Conservation (phyloP, 2,888 invertebrate species). For the Cremastinae sp. region DNA sequence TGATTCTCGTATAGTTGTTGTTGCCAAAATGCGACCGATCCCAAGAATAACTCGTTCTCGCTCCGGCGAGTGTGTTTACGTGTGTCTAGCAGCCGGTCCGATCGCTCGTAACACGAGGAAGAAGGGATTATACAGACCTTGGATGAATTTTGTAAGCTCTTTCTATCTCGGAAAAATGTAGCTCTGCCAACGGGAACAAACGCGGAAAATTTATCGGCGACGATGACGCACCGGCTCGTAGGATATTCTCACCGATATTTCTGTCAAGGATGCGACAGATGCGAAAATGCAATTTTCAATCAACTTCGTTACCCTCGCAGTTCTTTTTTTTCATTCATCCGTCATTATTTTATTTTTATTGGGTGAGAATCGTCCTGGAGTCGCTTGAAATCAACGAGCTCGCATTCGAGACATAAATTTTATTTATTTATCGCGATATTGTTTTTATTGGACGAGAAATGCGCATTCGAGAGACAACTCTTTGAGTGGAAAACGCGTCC, state of each 20-base stretch:
- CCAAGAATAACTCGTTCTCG: constrained; percentile 40
- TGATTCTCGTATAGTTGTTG: constrained; percentile 16
- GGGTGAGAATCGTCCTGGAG: too few relatives aligned
- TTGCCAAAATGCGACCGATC: constrained; percentile 48
- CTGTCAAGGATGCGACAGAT: constrained; percentile 16
- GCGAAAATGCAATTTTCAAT: constrained; percentile 1
- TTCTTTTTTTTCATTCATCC: too few relatives aligned
- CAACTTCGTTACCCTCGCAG: too few relatives aligned
- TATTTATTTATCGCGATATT: too few relatives aligned
- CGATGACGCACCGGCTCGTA: constrained; percentile 17
- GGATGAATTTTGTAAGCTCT: constrained; percentile 36
- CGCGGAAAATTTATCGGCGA: constrained; percentile 28
- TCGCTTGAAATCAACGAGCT: too few relatives aligned
- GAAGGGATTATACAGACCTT: constrained; percentile 40
- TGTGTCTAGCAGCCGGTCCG: constrained; percentile 2
- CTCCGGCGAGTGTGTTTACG: constrained; percentile 12
- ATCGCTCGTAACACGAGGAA: constrained; percentile 16
- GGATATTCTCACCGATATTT: constrained; percentile 12
- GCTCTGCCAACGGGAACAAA: constrained; percentile 37
- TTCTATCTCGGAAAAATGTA: constrained; percentile 14
- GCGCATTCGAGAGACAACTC: neutral
- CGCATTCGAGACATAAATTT: too few relatives aligned
- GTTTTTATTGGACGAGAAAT: neutral
- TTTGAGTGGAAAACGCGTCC: neutral
- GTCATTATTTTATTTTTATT: too few relatives aligned